Evolutionary conservation across 2,113 vertebrate genomes (phyloP).

Genomic region (Mixornis gularis): DNA sequence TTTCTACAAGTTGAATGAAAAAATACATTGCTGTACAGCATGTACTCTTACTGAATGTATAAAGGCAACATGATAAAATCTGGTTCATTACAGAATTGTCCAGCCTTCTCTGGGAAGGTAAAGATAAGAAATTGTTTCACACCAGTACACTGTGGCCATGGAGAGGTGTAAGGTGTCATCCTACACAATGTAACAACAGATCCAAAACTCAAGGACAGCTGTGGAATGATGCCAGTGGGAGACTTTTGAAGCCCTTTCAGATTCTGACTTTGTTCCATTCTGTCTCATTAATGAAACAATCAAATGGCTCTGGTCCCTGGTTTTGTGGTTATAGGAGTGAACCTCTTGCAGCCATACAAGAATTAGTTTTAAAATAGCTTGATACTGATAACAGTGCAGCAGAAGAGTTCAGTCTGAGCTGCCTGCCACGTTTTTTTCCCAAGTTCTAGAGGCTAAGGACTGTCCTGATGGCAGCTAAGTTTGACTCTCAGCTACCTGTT

Average conservation of each 20-base stretch:
- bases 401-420: neutral
- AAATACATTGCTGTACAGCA: neutral
- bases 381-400: neutral
- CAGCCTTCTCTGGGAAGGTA: neutral
- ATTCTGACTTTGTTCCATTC: neutral
- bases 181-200: neutral
- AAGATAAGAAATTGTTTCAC: neutral
- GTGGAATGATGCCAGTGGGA: neutral
- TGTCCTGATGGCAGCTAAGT: neutral
- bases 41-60: neutral
- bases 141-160: neutral
- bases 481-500: neutral
- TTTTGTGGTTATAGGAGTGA: neutral
- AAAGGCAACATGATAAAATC: neutral
- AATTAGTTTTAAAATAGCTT: neutral
- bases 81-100: neutral
- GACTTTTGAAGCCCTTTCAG: neutral
- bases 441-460: neutral
- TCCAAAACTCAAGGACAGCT: neutral
- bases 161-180: neutral
- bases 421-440: rapidly evolving
- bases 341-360: neutral
- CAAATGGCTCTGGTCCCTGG: neutral
- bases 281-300: neutral
- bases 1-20: neutral